phyloP scores from a whole-genome alignment of 2,888 invertebrate genomes.

The Eulithis testata region DNA sequence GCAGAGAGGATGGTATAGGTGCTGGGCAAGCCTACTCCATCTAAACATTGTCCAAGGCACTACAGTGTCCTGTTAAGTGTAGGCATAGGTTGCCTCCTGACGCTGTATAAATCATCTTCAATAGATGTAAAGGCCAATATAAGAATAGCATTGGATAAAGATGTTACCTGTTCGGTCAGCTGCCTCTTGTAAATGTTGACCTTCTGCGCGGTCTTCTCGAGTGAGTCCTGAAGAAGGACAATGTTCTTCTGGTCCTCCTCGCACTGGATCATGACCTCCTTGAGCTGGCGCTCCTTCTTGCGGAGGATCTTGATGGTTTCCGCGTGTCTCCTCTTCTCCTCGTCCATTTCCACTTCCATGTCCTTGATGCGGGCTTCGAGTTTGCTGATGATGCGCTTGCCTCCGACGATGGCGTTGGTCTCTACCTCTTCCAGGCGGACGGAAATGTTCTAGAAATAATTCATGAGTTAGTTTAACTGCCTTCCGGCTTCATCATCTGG shows the following conservation, averaged over 20 bases:
- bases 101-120: too few species aligned
- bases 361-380: conserved; percentile 97
- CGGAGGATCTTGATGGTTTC: conserved; percentile 98
- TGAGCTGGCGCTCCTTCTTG: conserved; percentile 98
- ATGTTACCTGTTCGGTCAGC: conserved; percentile 92
- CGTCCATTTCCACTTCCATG: conserved; percentile 96
- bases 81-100: too few species aligned
- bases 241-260: conserved; percentile 99
- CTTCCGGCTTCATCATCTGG: too few species aligned
- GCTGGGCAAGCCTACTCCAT: too few species aligned
- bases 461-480: background rate
- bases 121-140: too few species aligned
- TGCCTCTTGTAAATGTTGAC: conserved; percentile 98
- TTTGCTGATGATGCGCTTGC: conserved; percentile 98
- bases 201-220: conserved; percentile 95
- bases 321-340: conserved; percentile 98
- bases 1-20: too few species aligned
- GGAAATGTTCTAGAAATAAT: conserved; percentile 88
- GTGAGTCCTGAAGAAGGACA: conserved; percentile 93
- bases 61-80: too few species aligned
- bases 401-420: conserved; percentile 98
- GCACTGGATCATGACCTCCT: conserved; percentile 97
- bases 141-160: too few species aligned
- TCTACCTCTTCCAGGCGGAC: conserved; percentile 98
- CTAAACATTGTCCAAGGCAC: too few species aligned